These are phyloP conservation scores for Echiichthys vipera DNA, from an alignment of 2,797 vertebrate species.

Conservation along the genomic window DNA sequence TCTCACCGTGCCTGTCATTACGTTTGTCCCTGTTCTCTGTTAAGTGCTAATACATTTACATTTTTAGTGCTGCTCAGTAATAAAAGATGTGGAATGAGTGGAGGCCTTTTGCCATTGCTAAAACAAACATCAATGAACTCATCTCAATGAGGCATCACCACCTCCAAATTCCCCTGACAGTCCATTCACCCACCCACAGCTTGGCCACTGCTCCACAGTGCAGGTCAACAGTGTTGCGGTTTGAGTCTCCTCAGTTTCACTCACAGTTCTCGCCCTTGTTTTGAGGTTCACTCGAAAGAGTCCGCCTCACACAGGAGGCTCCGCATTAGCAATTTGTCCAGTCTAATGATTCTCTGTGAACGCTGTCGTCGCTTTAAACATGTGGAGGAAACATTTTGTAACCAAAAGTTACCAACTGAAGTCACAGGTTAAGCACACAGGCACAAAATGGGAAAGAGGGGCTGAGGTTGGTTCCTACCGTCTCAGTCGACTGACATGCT, in stretches of 20 bases:
- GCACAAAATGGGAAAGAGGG: constrained; percentile 57
- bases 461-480: constrained; percentile 51
- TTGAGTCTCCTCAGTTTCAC: constrained; percentile 73
- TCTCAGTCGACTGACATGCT: constrained; percentile 64
- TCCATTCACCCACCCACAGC: constrained; percentile 48
- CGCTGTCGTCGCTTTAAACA: constrained; percentile 20
- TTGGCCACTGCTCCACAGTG: constrained; percentile 81
- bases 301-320: constrained; percentile 54
- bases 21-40: constrained; percentile 73
- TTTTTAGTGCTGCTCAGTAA: constrained; percentile 83
- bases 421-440: constrained; percentile 63
- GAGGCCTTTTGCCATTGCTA: constrained; percentile 66
- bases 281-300: constrained; percentile 53
- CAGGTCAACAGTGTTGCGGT: constrained; percentile 88
- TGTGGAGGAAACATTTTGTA: constrained; percentile 50
- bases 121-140: constrained; percentile 74
- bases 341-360: constrained; percentile 45
- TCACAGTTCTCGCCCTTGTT: constrained; percentile 66
- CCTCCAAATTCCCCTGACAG: constrained; percentile 26
- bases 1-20: constrained; percentile 61
- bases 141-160: constrained; percentile 52
- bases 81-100: constrained; percentile 73
- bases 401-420: constrained; percentile 52
- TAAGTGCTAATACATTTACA: constrained; percentile 84
- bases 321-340: constrained; percentile 52